Percentiles rank a stretch among this genome's conserved stretches.
These are phyloP conservation scores for Leptinotarsa tumamoca DNA, from an alignment of 2,888 invertebrate species.

Conservation along the genomic window DNA sequence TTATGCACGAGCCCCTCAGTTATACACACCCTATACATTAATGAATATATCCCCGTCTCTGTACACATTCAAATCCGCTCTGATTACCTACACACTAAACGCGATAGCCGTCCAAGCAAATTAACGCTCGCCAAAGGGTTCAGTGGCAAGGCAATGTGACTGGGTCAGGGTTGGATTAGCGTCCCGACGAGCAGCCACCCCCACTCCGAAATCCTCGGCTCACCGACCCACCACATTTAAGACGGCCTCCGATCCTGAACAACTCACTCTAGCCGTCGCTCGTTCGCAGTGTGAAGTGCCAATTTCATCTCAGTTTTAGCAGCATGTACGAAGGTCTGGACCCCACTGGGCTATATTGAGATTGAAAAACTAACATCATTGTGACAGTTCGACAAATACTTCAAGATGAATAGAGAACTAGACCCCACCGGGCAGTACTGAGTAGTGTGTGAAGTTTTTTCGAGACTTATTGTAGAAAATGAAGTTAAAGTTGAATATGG, in stretches of 20 bases:
- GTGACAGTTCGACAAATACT: slow-evolving; percentile 27
- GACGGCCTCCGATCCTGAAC: slow-evolving; percentile 50
- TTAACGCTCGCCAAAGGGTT: slow-evolving; percentile 56
- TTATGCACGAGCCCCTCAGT: too few relatives aligned
- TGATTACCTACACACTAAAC: too few relatives aligned
- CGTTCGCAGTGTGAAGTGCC: slow-evolving; percentile 35
- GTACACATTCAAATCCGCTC: too few relatives aligned
- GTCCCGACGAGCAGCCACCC: slow-evolving; percentile 61
- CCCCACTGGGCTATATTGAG: slow-evolving; percentile 63
- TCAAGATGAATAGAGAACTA: slow-evolving; percentile 63
- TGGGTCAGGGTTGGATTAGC: slow-evolving; percentile 65
- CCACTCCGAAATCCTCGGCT: slow-evolving; percentile 57
- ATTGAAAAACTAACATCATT: slow-evolving; percentile 40
- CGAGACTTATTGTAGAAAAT: slow-evolving; percentile 34
- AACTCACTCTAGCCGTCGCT: slow-evolving; percentile 42
- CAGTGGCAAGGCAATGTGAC: slow-evolving; percentile 64
- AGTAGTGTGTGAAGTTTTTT: slow-evolving; percentile 27
- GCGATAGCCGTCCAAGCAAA: too few relatives aligned
- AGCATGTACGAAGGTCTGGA: slow-evolving; percentile 62
- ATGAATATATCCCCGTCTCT: too few relatives aligned
- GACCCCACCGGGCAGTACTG: slow-evolving; percentile 65
- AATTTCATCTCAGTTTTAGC: slow-evolving; percentile 38
- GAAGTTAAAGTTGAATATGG: slow-evolving; percentile 39
- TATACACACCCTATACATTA: too few relatives aligned
- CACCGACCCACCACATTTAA: slow-evolving; percentile 61